Conservation (phyloP, 2,797 vertebrate species). For the Schizopygopsis malacanthus region DNA sequence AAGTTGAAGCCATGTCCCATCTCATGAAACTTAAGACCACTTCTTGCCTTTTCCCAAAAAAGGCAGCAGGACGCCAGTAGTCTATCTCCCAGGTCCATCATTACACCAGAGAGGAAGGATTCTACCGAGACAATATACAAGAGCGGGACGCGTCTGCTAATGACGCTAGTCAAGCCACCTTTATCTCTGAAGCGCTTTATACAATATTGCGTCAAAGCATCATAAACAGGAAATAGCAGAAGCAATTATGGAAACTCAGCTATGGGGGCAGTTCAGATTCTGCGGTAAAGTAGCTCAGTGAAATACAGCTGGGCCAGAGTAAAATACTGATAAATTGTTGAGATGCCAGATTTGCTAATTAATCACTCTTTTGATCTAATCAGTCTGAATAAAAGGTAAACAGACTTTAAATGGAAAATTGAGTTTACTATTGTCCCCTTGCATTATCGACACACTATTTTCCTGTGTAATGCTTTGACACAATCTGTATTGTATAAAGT, state of each 20-base stretch:
- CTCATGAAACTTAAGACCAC: constrained; percentile 63
- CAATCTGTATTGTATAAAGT: background rate
- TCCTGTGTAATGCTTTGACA: background rate
- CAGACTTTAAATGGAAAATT: no score
- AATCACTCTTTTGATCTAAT: background rate
- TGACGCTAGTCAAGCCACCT: background rate
- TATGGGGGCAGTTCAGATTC: background rate
- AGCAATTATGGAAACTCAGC: background rate
- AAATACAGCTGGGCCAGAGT: background rate
- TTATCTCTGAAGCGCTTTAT: background rate
- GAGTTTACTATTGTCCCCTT: background rate
- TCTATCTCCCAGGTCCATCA: constrained; percentile 33
- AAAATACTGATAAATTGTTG: background rate
- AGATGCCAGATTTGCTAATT: background rate
- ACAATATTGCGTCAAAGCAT: constrained; percentile 1
- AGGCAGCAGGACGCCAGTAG: constrained; percentile 21
- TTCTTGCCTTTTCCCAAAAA: constrained; percentile 47
- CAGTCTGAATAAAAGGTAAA: background rate
- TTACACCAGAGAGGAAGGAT: constrained; percentile 36
- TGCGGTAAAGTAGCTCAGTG: background rate
- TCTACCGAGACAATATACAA: background rate
- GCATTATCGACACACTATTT: background rate
- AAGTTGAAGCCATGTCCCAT: constrained; percentile 58
- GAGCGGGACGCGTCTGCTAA: background rate
- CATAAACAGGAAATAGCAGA: constrained; percentile 6